A percentile compares a stretch with the other conserved stretches of the same genome.
Evolutionary conservation across 1,140 invertebrate genomes (phyloP).

Genomic region (Ridgeia piscesae): DNA sequence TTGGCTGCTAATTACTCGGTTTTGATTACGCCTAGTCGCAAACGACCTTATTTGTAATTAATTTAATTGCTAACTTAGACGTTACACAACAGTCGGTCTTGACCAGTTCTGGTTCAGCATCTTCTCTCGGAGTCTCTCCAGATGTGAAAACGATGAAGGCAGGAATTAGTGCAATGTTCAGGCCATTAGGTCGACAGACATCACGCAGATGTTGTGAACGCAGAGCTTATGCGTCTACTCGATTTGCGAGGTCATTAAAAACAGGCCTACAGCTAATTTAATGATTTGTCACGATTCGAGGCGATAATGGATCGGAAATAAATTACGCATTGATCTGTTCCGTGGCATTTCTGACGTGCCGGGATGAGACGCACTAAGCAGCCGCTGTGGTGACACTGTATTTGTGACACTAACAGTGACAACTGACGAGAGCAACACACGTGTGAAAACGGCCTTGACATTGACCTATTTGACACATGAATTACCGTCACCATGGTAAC

Average conservation of each 20-base stretch:
- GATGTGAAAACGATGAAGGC: not conserved
- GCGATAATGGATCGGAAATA: not conserved
- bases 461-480: not conserved
- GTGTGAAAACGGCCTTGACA: not conserved
- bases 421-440: not conserved
- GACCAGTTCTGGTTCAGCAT: not conserved
- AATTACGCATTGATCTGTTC: not conserved
- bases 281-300: not conserved
- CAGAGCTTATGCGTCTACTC: not conserved
- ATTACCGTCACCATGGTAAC: not conserved
- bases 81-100: too few species aligned
- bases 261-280: not conserved
- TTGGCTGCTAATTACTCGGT: not conserved
- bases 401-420: not conserved
- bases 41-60: too few species aligned
- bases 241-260: not conserved
- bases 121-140: not conserved
- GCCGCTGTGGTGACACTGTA: not conserved
- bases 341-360: not conserved
- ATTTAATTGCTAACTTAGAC: too few species aligned
- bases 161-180: not conserved
- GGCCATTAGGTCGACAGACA: not conserved
- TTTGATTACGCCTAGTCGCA: not conserved
- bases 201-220: not conserved
- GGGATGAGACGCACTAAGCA: not conserved